Conservation (phyloP, 2,113 vertebrate genomes). For the Halcyon senegalensis region DNA sequence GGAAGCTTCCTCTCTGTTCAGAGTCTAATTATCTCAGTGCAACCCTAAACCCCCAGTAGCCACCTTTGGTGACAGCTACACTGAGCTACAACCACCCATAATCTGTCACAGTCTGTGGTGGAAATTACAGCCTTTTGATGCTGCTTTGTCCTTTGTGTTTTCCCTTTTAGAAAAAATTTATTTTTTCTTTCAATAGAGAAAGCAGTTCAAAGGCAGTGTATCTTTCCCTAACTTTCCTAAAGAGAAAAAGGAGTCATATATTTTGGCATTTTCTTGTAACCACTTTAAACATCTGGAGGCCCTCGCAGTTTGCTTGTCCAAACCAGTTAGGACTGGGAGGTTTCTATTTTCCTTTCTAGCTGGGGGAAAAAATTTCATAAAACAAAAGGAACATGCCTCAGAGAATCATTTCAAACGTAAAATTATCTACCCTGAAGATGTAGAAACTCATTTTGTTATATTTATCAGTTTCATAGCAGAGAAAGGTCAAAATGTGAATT, state of each 20-base stretch:
- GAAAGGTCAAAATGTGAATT: slow-evolving; percentile 34
- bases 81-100: neutral
- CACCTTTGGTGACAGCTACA: neutral
- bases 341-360: slow-evolving; percentile 25
- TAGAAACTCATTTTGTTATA: slow-evolving; percentile 15
- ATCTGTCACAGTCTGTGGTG: neutral
- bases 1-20: neutral
- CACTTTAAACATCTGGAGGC: neutral
- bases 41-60: no score
- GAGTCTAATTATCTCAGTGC: neutral
- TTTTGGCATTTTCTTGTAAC: neutral
- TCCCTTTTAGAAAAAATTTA: neutral
- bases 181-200: neutral
- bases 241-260: neutral
- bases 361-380: neutral
- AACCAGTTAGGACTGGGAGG: neutral
- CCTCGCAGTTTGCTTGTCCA: neutral
- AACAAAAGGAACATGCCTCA: slow-evolving; percentile 16
- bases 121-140: neutral
- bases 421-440: slow-evolving; percentile 7
- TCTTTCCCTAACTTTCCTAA: neutral
- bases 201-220: neutral
- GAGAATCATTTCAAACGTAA: slow-evolving; percentile 33
- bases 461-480: slow-evolving; percentile 11
- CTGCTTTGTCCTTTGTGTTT: neutral